A percentile compares a stretch with the other conserved stretches of the same genome.
Conservation (phyloP, 2,797 vertebrate genomes). For the Ptychobarbus kaznakovi region DNA sequence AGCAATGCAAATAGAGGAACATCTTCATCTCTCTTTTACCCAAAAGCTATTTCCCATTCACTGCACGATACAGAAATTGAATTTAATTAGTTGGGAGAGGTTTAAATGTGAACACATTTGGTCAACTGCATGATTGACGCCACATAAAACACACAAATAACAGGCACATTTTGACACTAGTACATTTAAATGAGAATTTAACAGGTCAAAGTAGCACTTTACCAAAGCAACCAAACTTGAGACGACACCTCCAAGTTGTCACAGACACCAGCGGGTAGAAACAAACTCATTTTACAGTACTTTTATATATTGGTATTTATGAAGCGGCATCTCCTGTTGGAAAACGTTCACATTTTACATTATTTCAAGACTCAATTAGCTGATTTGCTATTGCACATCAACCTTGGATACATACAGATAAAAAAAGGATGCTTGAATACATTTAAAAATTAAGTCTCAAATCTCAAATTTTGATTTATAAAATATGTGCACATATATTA, state of each 20-base stretch:
- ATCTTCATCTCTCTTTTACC: neutral
- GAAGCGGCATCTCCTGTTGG: slow-evolving; percentile 9
- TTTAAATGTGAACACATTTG: slow-evolving; percentile 22
- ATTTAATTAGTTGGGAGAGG: neutral
- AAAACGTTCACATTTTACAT: slow-evolving; percentile 11
- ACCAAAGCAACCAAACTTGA: slow-evolving; percentile 23
- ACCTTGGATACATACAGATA: neutral
- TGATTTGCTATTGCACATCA: slow-evolving; percentile 16
- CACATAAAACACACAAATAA: slow-evolving; percentile 41
- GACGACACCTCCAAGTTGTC: slow-evolving; percentile 16
- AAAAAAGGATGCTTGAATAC: neutral
- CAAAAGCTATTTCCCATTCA: slow-evolving; percentile 14
- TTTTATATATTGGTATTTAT: slow-evolving; percentile 15
- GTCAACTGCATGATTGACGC: slow-evolving; percentile 27
- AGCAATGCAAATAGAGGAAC: neutral
- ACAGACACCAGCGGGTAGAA: slow-evolving; percentile 9
- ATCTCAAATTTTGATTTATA: slow-evolving; percentile 19
- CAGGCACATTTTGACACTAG: slow-evolving; percentile 48
- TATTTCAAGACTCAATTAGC: slow-evolving; percentile 20
- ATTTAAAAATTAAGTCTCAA: slow-evolving; percentile 1
- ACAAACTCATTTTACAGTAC: slow-evolving; percentile 23
- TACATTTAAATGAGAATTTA: slow-evolving; percentile 34
- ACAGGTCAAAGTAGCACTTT: slow-evolving; percentile 40
- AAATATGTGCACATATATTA: slow-evolving; percentile 25
- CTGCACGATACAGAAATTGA: neutral